Evolutionary conservation across 1,140 invertebrate genomes (phyloP).

Genomic region (Leptinotarsa lineolata): DNA sequence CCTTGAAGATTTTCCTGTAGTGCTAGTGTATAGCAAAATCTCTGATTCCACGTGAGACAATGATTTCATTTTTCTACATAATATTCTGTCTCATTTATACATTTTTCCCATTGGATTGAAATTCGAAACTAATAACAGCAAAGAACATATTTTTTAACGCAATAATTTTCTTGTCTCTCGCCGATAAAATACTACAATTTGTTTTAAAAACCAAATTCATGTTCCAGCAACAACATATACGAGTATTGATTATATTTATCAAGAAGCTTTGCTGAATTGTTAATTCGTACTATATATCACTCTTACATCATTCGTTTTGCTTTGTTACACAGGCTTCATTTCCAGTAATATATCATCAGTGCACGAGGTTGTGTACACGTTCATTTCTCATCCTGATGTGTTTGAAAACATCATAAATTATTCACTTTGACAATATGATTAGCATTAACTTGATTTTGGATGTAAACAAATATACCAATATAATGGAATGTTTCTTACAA

Average conservation of each 20-base stretch:
- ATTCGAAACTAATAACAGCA: too few relatives aligned
- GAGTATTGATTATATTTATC: not conserved
- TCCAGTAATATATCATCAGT: not conserved
- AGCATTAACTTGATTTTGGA: not conserved
- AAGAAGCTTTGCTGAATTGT: not conserved
- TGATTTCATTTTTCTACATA: too few relatives aligned
- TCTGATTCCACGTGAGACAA: too few relatives aligned
- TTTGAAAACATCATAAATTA: not conserved
- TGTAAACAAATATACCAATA: not conserved
- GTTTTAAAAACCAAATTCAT: not conserved
- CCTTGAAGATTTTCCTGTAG: too few relatives aligned
- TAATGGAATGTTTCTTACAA: not conserved
- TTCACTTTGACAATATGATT: constrained; percentile 1
- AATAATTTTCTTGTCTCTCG: not conserved
- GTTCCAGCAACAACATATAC: not conserved
- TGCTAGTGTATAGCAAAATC: too few relatives aligned
- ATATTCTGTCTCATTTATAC: not conserved
- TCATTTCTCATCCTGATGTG: not conserved
- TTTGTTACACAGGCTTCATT: not conserved
- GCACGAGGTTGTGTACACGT: not conserved
- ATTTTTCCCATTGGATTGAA: too few relatives aligned
- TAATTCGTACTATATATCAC: not conserved
- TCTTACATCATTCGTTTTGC: not conserved
- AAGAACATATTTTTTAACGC: too few relatives aligned
- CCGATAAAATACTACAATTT: not conserved